A percentile compares a stretch with the other conserved stretches of the same genome.
Evolutionary conservation across 2,113 vertebrate species (phyloP).

Genomic region (Microcebus tavaratra): DNA sequence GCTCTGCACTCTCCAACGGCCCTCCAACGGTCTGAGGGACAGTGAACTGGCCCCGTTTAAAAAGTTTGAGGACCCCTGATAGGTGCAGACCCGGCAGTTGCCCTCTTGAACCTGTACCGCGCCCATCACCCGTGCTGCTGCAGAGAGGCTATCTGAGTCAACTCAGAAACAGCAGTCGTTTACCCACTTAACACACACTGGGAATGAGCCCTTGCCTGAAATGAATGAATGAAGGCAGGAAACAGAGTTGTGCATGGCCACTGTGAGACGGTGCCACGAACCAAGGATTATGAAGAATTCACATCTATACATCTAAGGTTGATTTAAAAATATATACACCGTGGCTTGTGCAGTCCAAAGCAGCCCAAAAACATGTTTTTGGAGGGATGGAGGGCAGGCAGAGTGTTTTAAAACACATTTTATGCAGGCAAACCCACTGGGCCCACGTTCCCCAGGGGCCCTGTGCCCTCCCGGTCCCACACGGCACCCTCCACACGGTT

Average conservation of each 20-base stretch:
- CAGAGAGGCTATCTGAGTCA: neutral
- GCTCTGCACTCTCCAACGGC: too few relatives aligned
- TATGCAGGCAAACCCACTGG: neutral
- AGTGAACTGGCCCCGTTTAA: too few relatives aligned
- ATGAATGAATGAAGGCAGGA: neutral
- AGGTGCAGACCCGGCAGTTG: accelerated
- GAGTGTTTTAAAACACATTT: neutral
- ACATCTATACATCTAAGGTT: neutral
- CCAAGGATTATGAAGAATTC: neutral
- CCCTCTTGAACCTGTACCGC: accelerated
- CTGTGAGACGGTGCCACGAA: neutral
- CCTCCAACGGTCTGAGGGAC: too few relatives aligned
- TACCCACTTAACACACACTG: neutral
- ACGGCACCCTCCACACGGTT: accelerated
- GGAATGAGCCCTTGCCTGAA: neutral
- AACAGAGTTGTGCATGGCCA: neutral
- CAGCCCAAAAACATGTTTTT: neutral
- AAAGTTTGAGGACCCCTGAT: too few relatives aligned
- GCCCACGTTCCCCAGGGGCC: accelerated
- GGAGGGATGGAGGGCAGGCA: neutral
- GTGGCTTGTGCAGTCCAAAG: neutral
- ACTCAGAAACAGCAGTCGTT: neutral
- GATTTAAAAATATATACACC: neutral
- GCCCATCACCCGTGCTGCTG: accelerated
- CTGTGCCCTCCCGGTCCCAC: neutral